Evolutionary conservation across 2,888 invertebrate species (phyloP).

Genomic region (Erpobdella octoculata): DNA sequence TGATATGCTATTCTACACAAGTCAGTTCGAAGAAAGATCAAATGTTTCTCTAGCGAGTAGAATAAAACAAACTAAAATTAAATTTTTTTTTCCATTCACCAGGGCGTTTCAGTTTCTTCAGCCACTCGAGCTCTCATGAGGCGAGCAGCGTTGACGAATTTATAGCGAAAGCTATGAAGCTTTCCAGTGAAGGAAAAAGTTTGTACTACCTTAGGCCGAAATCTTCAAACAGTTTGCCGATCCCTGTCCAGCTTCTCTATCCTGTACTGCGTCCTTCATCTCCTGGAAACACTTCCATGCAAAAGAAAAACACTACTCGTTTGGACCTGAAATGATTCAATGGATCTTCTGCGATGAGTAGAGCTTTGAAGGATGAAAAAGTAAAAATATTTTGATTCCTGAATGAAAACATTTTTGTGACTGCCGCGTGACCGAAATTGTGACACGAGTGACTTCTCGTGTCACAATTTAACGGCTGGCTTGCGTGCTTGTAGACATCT

Average conservation of each 20-base stretch:
- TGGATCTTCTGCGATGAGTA: no score
- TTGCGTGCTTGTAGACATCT: no score
- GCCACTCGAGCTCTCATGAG: conserved; percentile 26
- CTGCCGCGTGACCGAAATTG: no score
- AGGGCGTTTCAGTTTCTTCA: conserved; percentile 32
- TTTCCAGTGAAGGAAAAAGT: conserved; percentile 25
- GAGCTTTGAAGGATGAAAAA: no score
- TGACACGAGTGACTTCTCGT: no score
- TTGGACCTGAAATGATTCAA: no score
- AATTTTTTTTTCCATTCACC: conserved; percentile 2
- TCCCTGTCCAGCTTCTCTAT: conserved; percentile 29
- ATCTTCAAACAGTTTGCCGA: conserved; percentile 16
- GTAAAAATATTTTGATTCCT: no score
- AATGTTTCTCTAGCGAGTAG: not conserved
- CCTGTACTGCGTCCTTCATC: conserved; percentile 17
- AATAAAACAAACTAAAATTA: not conserved
- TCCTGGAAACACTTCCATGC: no score
- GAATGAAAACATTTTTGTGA: no score
- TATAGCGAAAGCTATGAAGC: conserved; percentile 31
- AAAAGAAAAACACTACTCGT: no score
- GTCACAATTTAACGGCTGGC: no score
- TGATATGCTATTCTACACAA: not conserved
- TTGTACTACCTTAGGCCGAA: conserved; percentile 31
- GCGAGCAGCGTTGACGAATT: conserved; percentile 27
- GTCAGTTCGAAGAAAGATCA: not conserved